phyloP scores from a whole-genome alignment of 2,888 invertebrate genomes.

The Chirona hameri region DNA sequence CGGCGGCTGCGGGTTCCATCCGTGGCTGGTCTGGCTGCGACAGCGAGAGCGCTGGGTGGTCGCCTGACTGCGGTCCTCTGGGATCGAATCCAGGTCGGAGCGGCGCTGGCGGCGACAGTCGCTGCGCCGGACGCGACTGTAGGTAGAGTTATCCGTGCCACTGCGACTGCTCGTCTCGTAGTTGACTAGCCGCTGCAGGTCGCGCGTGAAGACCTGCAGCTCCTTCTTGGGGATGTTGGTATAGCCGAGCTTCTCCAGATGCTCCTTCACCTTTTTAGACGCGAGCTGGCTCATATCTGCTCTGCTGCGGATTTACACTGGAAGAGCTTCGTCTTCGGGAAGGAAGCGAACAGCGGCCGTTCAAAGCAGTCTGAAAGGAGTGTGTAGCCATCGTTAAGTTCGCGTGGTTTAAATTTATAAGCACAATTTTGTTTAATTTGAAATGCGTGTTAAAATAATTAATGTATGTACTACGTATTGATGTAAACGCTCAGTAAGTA shows the following conservation, averaged over 20 bases:
- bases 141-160: not conserved
- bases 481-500: too few relatives aligned
- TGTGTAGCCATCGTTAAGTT: slow-evolving; percentile 1
- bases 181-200: slow-evolving; percentile 6
- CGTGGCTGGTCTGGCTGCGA: slow-evolving; percentile 12
- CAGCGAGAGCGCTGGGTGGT: not conserved
- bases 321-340: not conserved
- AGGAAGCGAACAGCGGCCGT: not conserved
- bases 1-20: not conserved
- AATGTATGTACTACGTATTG: too few relatives aligned
- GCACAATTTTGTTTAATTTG: not conserved
- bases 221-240: slow-evolving; percentile 1
- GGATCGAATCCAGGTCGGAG: slow-evolving; percentile 12
- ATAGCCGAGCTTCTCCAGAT: slow-evolving; percentile 6
- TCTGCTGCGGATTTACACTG: not conserved
- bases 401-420: not conserved
- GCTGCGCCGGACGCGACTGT: not conserved
- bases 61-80: not conserved
- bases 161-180: slow-evolving; percentile 26
- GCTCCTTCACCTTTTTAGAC: not conserved
- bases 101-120: not conserved
- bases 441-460: too few relatives aligned
- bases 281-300: not conserved
- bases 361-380: slow-evolving; percentile 1
- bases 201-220: not conserved